These are phyloP conservation scores for Diglossa cyanea DNA, from an alignment of 2,797 vertebrate genomes.

Conservation along the genomic window DNA sequence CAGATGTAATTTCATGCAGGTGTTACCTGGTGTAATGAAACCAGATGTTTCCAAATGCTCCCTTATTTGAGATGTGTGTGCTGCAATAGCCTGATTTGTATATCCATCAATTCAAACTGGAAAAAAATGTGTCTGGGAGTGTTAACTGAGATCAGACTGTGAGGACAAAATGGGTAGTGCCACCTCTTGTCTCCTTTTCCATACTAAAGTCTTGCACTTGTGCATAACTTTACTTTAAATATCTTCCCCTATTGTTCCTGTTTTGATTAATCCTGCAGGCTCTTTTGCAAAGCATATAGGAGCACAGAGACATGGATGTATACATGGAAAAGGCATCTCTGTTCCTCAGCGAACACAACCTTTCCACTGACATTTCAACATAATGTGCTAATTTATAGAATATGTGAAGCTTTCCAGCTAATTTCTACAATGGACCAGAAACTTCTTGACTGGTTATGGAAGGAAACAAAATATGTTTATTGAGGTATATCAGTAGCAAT, in stretches of 20 bases:
- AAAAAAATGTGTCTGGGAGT: neutral
- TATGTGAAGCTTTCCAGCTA: neutral
- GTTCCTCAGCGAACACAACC: neutral
- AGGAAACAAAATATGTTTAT: neutral
- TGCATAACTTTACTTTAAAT: neutral
- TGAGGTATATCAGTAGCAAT: neutral
- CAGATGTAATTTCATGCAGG: slow-evolving; percentile 64
- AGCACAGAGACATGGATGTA: neutral
- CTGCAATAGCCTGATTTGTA: neutral
- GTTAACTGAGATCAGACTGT: neutral
- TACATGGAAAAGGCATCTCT: neutral
- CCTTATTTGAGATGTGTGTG: neutral
- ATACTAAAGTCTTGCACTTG: neutral
- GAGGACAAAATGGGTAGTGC: neutral
- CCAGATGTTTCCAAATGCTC: slow-evolving; percentile 61
- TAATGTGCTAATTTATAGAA: neutral
- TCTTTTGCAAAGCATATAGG: neutral
- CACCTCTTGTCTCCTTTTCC: neutral
- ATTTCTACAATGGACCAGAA: neutral
- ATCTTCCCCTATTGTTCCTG: neutral
- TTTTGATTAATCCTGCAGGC: neutral
- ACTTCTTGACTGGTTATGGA: neutral
- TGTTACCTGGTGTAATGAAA: slow-evolving; percentile 65
- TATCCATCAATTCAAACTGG: neutral
- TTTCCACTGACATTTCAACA: neutral